A percentile compares a stretch with the other conserved stretches of the same genome.
Evolutionary conservation across 2,797 vertebrate genomes (phyloP).

Genomic region (Phrynocephalus guinanensis): DNA sequence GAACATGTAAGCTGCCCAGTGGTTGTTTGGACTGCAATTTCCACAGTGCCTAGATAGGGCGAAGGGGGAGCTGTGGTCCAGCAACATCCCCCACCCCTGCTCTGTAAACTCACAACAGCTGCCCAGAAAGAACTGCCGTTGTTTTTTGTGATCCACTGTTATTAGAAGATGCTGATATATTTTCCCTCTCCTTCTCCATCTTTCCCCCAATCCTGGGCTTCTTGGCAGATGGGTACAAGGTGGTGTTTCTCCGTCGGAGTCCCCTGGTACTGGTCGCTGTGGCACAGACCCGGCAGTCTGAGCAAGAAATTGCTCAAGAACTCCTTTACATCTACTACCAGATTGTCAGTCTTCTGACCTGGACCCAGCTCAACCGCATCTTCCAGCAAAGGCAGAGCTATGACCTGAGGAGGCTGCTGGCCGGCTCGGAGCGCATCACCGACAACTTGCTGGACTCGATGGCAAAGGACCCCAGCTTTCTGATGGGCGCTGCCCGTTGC

Average conservation of each 20-base stretch:
- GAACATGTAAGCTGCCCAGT: neutral
- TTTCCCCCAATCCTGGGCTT: neutral
- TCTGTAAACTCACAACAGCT: neutral
- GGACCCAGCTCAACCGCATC: constrained; percentile 94
- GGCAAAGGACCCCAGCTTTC: constrained; percentile 91
- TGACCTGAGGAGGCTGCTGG: constrained; percentile 92
- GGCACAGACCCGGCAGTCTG: constrained; percentile 89
- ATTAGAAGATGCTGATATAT: neutral
- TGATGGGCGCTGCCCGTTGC: constrained; percentile 93
- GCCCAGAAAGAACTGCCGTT: neutral
- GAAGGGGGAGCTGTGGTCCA: neutral
- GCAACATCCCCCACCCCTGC: neutral
- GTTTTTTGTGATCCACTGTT: neutral
- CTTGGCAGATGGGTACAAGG: constrained; percentile 90
- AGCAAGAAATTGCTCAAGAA: constrained; percentile 92
- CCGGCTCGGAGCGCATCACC: constrained; percentile 94
- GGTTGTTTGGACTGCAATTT: neutral
- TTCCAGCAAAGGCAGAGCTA: constrained; percentile 98
- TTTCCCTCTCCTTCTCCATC: neutral
- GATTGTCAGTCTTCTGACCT: constrained; percentile 95
- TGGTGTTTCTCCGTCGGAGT: constrained; percentile 93
- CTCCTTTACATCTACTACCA: constrained; percentile 98
- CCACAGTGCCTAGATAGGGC: neutral
- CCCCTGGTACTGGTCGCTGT: constrained; percentile 95
- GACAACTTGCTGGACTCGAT: constrained; percentile 92